Conservation (phyloP, 2,113 vertebrate genomes). For the Mustela lutreola region DNA sequence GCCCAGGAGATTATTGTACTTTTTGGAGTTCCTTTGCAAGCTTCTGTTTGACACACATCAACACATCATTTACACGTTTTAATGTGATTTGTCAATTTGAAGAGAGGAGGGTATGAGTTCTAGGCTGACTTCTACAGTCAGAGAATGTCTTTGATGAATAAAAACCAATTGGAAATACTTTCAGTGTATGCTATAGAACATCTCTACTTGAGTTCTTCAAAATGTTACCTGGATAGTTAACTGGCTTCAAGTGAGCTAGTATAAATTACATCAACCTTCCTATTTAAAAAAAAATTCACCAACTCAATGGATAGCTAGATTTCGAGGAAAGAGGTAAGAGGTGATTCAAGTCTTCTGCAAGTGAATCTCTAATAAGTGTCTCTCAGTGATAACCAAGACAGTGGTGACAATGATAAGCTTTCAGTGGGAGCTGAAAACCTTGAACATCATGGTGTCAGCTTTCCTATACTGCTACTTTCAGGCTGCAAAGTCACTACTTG, state of each 20-base stretch:
- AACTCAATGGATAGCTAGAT: not conserved
- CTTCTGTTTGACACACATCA: not conserved
- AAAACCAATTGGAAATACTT: not conserved
- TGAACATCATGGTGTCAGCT: not conserved
- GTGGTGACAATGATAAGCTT: not conserved
- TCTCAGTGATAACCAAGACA: not conserved
- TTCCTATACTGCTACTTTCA: not conserved
- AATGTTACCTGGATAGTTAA: not conserved
- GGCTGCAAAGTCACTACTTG: not conserved
- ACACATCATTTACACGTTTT: conserved; percentile 22
- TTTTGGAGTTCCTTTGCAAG: not conserved
- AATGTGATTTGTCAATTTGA: conserved; percentile 1
- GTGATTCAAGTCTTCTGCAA: conserved; percentile 13
- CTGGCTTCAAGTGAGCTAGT: conserved; percentile 2
- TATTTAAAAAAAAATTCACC: not conserved
- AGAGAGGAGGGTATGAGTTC: not conserved
- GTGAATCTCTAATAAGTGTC: conserved; percentile 4
- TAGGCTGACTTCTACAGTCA: not conserved
- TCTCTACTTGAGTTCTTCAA: conserved; percentile 33
- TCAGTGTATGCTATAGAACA: not conserved
- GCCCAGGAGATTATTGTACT: not conserved
- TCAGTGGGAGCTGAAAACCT: not conserved
- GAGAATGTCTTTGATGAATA: not conserved
- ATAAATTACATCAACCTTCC: conserved; percentile 9
- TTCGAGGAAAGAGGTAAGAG: conserved; percentile 21